phyloP scores from a whole-genome alignment of 2,113 vertebrate genomes.

The Axis porcinus region DNA sequence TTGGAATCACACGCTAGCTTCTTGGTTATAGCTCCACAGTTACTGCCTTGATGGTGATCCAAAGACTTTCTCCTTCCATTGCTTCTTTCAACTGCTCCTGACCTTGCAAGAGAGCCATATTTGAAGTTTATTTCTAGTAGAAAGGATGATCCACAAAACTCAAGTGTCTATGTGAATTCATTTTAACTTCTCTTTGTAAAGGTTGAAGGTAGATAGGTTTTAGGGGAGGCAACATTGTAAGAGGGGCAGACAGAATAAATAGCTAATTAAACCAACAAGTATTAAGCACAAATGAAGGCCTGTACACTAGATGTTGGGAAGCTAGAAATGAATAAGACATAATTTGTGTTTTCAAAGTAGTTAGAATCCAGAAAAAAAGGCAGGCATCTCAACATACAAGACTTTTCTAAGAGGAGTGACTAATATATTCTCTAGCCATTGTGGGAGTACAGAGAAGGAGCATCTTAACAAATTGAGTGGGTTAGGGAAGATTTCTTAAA shows the following conservation, averaged over 20 bases:
- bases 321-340: neutral
- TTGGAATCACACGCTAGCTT: neutral
- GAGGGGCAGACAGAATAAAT: neutral
- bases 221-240: neutral
- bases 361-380: neutral
- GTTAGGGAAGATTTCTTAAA: neutral
- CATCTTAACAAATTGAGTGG: neutral
- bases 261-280: neutral
- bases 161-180: neutral
- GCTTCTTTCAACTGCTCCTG: neutral
- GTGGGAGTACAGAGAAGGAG: neutral
- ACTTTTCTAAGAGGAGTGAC: neutral
- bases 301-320: neutral
- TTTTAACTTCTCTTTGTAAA: neutral
- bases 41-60: neutral
- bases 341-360: neutral
- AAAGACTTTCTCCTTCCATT: neutral
- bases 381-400: neutral
- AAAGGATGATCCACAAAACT: neutral
- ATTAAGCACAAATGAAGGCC: neutral
- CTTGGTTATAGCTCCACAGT: neutral
- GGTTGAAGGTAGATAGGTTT: neutral
- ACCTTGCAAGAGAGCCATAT: neutral
- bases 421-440: neutral
- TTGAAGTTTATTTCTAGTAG: conserved; percentile 5